phyloP scores from a whole-genome alignment of 1,140 invertebrate species.

The Drosophila serrata region DNA sequence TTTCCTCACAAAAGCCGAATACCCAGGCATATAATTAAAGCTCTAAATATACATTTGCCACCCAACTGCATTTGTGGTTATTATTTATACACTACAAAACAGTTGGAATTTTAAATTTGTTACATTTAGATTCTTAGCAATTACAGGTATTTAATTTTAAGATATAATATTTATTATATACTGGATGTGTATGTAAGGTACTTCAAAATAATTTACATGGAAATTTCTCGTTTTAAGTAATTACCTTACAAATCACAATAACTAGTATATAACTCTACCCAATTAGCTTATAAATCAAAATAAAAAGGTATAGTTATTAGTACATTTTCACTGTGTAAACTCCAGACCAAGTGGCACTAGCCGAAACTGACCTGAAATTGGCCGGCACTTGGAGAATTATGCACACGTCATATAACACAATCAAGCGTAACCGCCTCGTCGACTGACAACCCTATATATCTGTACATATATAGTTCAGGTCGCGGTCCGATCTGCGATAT shows the following conservation, averaged over 20 bases:
- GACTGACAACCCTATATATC: slow-evolving; percentile 50
- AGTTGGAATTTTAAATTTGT: neutral
- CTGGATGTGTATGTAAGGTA: too few relatives aligned
- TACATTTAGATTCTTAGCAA: neutral
- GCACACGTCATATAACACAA: slow-evolving; percentile 79
- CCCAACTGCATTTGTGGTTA: neutral
- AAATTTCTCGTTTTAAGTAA: too few relatives aligned
- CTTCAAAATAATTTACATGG: too few relatives aligned
- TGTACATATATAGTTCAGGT: neutral
- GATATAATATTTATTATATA: neutral
- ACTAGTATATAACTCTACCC: neutral
- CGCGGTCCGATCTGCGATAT: slow-evolving; percentile 38
- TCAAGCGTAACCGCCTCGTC: slow-evolving; percentile 77
- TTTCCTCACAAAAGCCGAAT: neutral
- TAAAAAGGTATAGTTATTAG: too few relatives aligned
- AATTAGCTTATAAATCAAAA: neutral
- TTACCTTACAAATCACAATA: too few relatives aligned
- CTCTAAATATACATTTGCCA: neutral
- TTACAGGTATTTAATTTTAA: neutral
- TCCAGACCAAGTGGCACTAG: neutral
- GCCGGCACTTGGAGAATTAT: slow-evolving; percentile 49
- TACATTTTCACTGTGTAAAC: slow-evolving; percentile 1
- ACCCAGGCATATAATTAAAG: slow-evolving; percentile 36
- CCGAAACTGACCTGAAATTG: slow-evolving; percentile 19
- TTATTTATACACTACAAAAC: slow-evolving; percentile 3